Base-by-base conservation (phyloP, 1,140 invertebrate species). In the Bathynomus jamesi region DNA sequence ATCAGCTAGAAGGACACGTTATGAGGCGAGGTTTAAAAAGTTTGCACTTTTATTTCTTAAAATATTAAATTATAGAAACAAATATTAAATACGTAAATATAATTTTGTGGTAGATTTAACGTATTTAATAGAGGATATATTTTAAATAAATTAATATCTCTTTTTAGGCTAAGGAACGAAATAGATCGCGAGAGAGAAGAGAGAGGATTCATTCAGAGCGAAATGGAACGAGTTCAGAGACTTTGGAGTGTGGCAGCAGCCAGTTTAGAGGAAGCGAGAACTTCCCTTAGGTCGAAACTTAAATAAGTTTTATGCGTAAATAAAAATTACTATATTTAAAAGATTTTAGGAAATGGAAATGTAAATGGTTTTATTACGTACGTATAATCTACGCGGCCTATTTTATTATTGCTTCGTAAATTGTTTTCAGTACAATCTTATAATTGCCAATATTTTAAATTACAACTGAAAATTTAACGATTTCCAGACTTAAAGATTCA, bases 161-260 rank as follows among this genome's bases (percentile, higher is more conserved):
- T 25, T 69, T 24, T 62, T 11, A 64, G n/a, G 21, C n/a, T 21
- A 4, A 68, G 21, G 21, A 4, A 95, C 78, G 94, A 97, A 83
- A 85, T 96, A 80, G 94, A 97, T 79, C 87, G 92, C 61, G 95
- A 97, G 83, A 85, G 94, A 78, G 17, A 94, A 97, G 82, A 94
- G 98, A 84, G 95, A 76, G 97, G 97, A 82, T 96, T 91, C 80
- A 96, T 97, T 78, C 95, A 97, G 84, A 70, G 69, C 60, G 75
- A 76, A 29, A 81, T 97, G 65, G 95, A 98, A 83, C 85, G 95
- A 77, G 95, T 97, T 17, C 87, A 93, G 74, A 93, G 91, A 29
- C 96, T 96, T 82, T 97, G 94, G 94, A 94, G 97, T 81, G 92
- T 94, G 62, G 91, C 92, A 11, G 13, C 40, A 3, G 21, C 40